Percentiles rank a stretch among this genome's conserved stretches.
Evolutionary conservation across 1,140 invertebrate genomes (phyloP).

Genomic region (Diplogasteroides magnus): DNA sequence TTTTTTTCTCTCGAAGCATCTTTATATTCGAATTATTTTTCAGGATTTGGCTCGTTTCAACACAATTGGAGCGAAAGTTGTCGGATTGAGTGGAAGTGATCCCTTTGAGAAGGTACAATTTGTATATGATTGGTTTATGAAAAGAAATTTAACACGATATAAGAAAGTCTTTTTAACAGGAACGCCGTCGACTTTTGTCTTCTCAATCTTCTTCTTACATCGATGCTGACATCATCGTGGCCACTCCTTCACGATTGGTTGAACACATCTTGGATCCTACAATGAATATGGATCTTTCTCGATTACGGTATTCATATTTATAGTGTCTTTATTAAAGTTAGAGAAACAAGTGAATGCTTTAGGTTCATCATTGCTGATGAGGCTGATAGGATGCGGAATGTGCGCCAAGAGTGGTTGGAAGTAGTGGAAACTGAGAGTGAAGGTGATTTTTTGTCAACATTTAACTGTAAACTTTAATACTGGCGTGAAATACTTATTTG

Average conservation of each 20-base stretch:
- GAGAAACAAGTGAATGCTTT: conserved; percentile 54
- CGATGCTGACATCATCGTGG: conserved; percentile 76
- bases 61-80: conserved; percentile 20
- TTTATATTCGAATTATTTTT: conserved; percentile 8
- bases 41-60: conserved; percentile 28
- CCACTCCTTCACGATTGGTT: conserved; percentile 83
- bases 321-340: neutral
- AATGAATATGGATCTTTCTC: neutral
- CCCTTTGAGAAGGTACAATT: conserved; percentile 19
- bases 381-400: conserved; percentile 82
- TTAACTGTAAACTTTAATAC: no score
- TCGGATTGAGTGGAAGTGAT: conserved; percentile 19
- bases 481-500: no score
- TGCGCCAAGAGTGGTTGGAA: conserved; percentile 81
- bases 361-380: conserved; percentile 73
- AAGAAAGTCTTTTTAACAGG: conserved; percentile 6
- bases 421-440: conserved; percentile 61
- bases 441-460: conserved; percentile 18
- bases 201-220: neutral
- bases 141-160: neutral
- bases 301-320: neutral
- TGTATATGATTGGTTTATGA: neutral
- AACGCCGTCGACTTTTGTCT: conserved; percentile 11
- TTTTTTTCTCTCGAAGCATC: conserved; percentile 59
- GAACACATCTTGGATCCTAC: conserved; percentile 78